Base-by-base conservation (phyloP, 2,888 invertebrate species). In the Bembecia ichneumoniformis region DNA sequence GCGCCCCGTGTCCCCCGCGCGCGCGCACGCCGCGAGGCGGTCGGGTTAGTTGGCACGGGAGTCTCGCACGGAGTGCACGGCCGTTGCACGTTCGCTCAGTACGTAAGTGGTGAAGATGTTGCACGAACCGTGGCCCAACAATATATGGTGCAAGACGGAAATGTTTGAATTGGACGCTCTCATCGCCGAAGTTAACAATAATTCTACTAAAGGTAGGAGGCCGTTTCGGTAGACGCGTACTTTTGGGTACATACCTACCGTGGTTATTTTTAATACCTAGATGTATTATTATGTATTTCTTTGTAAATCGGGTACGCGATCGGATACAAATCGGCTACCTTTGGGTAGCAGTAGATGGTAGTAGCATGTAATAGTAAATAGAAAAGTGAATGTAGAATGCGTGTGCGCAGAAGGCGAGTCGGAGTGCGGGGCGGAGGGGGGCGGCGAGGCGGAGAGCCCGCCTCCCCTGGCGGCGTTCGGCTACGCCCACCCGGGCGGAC, bases 141-240 rank as follows among this genome's bases (percentile, higher is more conserved):
- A 64, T 54, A 54, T 51, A 57, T 76, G 72, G 72, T 70, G 66
- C 57, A 76, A 75, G 59, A 59, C 70, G 40, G 81, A 77, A 57
- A 66, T 68, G 54, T 68, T 66, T 66, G 82, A 81, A 58, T 58
- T 84, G 57, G 83, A 82, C 47, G 78, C 76, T 46, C 64, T 82
- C 55, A 77, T 84, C 49, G 74, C 75, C 0, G 84, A 86, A 55
- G 80, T 83, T 54, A 81, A 83, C 71, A 82, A 77, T 66, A 64
- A 65, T 54, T 72, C 65, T 54, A 50, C 67, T 20, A 80, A 82
- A 76, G 82, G 83, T 82, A 56, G 67, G 69, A 28, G 28, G 28
- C 28, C 46, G 10, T n/a, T 16, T 3, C 20, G 7, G 46, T 10
- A 46, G 35, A 35, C 7, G 11, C 35, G 35, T 35, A 35, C 7